phyloP scores from a whole-genome alignment of 2,888 invertebrate species.

The Oegoconia quadripuncta region DNA sequence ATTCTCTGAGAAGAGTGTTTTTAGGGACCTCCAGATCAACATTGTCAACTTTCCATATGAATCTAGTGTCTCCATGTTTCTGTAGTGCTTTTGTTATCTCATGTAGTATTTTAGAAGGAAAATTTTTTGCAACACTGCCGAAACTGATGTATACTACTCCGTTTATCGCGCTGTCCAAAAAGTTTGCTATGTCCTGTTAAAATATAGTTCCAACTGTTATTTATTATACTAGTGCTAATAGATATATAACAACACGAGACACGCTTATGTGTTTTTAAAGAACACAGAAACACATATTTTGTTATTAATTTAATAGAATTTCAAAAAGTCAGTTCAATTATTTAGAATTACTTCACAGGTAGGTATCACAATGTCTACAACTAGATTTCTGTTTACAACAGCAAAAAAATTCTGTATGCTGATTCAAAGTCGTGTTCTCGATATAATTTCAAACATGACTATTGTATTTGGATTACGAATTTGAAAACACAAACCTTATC shows the following conservation, averaged over 20 bases:
- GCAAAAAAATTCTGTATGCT: no score
- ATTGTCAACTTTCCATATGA: slow-evolving; percentile 86
- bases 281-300: no score
- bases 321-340: no score
- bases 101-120: slow-evolving; percentile 76
- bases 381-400: no score
- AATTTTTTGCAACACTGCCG: slow-evolving; percentile 83
- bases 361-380: no score
- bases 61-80: slow-evolving; percentile 71
- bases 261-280: no score
- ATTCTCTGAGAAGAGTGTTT: slow-evolving; percentile 82
- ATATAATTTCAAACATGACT: no score
- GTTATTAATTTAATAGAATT: no score
- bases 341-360: no score
- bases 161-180: slow-evolving; percentile 79
- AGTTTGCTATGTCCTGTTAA: slow-evolving; percentile 72
- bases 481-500: slow-evolving; percentile 10
- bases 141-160: slow-evolving; percentile 85
- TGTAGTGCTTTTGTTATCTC: slow-evolving; percentile 63
- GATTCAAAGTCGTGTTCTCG: no score
- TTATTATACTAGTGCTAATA: background rate
- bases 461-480: background rate
- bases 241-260: no score
- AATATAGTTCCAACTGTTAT: background rate
- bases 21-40: slow-evolving; percentile 78